phyloP scores from a whole-genome alignment of 1,140 invertebrate species.

The Brachionus paranguensis region DNA sequence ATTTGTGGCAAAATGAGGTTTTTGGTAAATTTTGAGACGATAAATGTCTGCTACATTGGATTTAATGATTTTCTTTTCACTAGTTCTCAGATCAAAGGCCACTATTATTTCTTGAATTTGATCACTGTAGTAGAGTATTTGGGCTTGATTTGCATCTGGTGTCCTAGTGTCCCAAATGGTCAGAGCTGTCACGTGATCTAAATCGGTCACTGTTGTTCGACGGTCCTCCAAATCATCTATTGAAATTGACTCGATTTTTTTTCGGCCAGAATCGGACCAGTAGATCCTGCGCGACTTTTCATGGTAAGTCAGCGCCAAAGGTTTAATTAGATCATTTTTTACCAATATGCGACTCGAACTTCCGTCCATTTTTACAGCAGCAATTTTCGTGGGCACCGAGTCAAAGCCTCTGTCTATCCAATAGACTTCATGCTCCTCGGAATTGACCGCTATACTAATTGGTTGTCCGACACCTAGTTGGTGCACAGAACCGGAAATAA shows the following conservation, averaged over 20 bases:
- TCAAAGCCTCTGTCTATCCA: constrained; percentile 91
- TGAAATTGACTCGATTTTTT: constrained; percentile 41
- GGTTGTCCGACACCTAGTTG: neutral
- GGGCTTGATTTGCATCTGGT: neutral
- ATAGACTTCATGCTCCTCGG: constrained; percentile 67
- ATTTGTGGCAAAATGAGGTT: neutral
- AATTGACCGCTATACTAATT: neutral
- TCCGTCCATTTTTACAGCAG: constrained; percentile 87
- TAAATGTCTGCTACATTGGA: neutral
- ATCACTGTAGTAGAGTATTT: constrained; percentile 7
- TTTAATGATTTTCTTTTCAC: constrained; percentile 4
- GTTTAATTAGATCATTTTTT: constrained; percentile 61
- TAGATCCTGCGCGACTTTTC: constrained; percentile 45
- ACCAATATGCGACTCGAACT: constrained; percentile 65
- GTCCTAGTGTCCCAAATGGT: neutral
- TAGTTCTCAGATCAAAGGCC: neutral
- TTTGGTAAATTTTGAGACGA: constrained; percentile 1
- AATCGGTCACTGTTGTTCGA: neutral
- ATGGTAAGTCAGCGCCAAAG: constrained; percentile 46
- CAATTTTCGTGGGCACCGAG: constrained; percentile 83
- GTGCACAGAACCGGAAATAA: neutral
- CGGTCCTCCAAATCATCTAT: neutral
- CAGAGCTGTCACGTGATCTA: neutral
- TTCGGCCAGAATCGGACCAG: constrained; percentile 46
- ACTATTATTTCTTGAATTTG: constrained; percentile 30